A percentile compares a stretch with the other conserved stretches of the same genome.
phyloP scores from a whole-genome alignment of 35 echinoderm and acorn worm species.

The Lytechinus variegatus region DNA sequence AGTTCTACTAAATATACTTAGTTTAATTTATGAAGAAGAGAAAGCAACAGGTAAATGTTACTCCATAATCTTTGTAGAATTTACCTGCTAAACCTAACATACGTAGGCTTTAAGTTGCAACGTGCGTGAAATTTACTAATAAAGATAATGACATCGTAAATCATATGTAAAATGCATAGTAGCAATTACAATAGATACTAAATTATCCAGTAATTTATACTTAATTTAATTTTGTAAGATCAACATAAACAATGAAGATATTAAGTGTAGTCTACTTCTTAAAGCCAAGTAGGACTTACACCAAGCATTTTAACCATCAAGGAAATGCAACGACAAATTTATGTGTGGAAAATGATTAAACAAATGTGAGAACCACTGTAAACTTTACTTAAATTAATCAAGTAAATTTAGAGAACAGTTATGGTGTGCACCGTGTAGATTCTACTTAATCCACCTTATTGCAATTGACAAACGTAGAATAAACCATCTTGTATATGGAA shows the following conservation, averaged over 20 bases:
- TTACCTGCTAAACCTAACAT: not conserved
- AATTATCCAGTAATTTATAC: no score
- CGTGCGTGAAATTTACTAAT: not conserved
- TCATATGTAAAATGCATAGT: no score
- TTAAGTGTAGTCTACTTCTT: no score
- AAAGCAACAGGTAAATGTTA: not conserved
- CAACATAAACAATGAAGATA: no score
- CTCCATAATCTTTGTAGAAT: not conserved
- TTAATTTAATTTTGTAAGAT: no score
- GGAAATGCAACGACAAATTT: not conserved
- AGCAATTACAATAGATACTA: no score
- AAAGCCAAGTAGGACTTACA: no score
- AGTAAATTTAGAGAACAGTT: not conserved
- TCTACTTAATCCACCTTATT: not conserved
- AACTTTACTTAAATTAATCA: not conserved
- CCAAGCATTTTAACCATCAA: not conserved
- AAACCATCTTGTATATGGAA: slow-evolving; percentile 14
- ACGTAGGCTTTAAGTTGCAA: not conserved
- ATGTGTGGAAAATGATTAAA: not conserved
- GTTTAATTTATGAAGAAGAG: not conserved
- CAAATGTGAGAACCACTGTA: not conserved
- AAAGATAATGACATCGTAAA: not conserved
- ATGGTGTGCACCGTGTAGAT: slow-evolving; percentile 10
- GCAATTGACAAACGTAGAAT: slow-evolving; percentile 3
- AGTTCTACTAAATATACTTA: not conserved